phyloP scores from a whole-genome alignment of 2,888 invertebrate species.

The Microctonus brassicae region DNA sequence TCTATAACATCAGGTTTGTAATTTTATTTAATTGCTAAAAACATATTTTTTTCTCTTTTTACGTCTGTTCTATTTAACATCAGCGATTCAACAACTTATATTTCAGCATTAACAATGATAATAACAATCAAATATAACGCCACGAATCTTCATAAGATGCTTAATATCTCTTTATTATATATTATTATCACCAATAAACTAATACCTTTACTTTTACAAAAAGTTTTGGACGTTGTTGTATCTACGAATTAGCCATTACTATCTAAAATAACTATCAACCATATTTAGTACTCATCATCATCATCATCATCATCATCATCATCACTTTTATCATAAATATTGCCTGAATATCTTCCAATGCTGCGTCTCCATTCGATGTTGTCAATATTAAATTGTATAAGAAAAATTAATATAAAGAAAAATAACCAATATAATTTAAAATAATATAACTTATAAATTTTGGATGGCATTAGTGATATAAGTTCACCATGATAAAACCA shows the following conservation, averaged over 20 bases:
- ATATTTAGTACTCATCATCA: neutral
- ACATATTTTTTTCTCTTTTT: slow-evolving; percentile 26
- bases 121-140: slow-evolving; percentile 41
- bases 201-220: slow-evolving; percentile 45
- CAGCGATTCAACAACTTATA: slow-evolving; percentile 63
- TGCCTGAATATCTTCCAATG: neutral
- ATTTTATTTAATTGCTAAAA: slow-evolving; percentile 34
- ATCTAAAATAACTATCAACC: slow-evolving; percentile 14
- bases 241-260: slow-evolving; percentile 12
- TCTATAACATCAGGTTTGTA: slow-evolving; percentile 13
- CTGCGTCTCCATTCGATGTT: slow-evolving; percentile 9
- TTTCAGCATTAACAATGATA: slow-evolving; percentile 61
- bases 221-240: slow-evolving; percentile 40
- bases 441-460: neutral
- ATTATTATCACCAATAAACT: slow-evolving; percentile 17
- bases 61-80: slow-evolving; percentile 53
- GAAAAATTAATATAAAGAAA: neutral
- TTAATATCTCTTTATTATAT: slow-evolving; percentile 3
- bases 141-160: slow-evolving; percentile 32
- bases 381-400: slow-evolving; percentile 5
- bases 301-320: neutral
- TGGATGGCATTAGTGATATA: neutral
- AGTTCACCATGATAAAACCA: neutral
- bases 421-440: neutral
- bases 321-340: neutral